A percentile compares a stretch with the other conserved stretches of the same genome.
Evolutionary conservation across 2,888 invertebrate genomes (phyloP).

Genomic region (Brenthis daphne): DNA sequence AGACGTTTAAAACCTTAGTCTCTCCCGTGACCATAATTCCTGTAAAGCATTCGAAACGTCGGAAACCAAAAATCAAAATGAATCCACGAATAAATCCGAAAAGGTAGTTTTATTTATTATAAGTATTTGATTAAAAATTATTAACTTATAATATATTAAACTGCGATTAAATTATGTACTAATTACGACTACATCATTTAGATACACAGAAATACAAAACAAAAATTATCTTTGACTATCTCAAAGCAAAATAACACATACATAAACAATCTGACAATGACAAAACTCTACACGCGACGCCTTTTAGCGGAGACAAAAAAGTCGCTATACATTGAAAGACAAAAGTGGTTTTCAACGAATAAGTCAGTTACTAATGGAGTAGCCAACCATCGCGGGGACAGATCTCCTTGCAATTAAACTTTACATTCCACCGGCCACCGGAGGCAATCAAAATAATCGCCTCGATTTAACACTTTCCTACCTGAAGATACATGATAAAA

Average conservation of each 20-base stretch:
- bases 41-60: no score
- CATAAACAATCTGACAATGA: constrained; percentile 28
- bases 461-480: constrained; percentile 75
- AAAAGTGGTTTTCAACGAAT: constrained; percentile 56
- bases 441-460: constrained; percentile 69
- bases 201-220: no score
- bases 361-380: constrained; percentile 71
- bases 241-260: background rate
- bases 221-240: background rate
- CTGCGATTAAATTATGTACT: no score
- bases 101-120: no score
- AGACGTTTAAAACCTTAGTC: no score
- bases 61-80: no score
- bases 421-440: constrained; percentile 67
- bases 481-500: constrained; percentile 62
- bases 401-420: constrained; percentile 67
- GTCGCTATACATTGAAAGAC: constrained; percentile 50
- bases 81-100: no score
- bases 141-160: no score
- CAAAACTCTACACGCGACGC: constrained; percentile 50
- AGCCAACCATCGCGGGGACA: constrained; percentile 50
- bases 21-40: no score
- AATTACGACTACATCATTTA: no score
- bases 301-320: constrained; percentile 51
- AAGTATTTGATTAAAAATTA: no score